Evolutionary conservation across 2,797 vertebrate genomes (phyloP).

Genomic region (Telmatherina bonti): DNA sequence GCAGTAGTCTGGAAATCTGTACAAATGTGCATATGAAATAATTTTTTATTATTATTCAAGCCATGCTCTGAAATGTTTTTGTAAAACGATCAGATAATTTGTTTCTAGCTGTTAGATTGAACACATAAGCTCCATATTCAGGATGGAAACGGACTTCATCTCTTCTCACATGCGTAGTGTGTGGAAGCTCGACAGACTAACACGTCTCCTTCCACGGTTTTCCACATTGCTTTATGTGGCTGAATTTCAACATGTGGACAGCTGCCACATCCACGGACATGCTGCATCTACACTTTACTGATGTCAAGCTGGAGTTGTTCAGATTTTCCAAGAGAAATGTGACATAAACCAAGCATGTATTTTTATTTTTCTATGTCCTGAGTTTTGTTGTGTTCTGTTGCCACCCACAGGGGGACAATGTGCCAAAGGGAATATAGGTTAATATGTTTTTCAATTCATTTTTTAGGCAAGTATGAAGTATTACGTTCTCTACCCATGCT

Average conservation of each 20-base stretch:
- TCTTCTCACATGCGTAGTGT: too few relatives aligned
- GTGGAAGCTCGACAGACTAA: too few relatives aligned
- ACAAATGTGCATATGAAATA: constrained; percentile 11
- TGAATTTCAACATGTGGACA: not conserved
- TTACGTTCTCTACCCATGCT: constrained; percentile 38
- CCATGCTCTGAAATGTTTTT: not conserved
- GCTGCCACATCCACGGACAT: not conserved
- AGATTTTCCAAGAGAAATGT: not conserved
- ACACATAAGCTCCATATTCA: not conserved
- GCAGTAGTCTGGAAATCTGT: constrained; percentile 28
- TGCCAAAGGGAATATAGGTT: constrained; percentile 54
- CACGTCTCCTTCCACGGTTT: too few relatives aligned
- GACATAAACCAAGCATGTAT: constrained; percentile 26
- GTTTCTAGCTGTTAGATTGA: not conserved
- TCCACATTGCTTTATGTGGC: too few relatives aligned
- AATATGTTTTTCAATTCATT: constrained; percentile 16
- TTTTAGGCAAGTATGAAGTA: constrained; percentile 70
- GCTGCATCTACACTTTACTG: not conserved
- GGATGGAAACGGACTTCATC: too few relatives aligned
- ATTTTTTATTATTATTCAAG: not conserved
- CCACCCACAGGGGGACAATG: constrained; percentile 24
- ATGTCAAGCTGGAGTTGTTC: not conserved
- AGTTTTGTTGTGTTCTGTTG: constrained; percentile 40
- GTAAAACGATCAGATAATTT: not conserved
- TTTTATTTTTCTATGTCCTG: constrained; percentile 9